A percentile compares a stretch with the other conserved stretches of the same genome.
Conservation (phyloP, 2,888 invertebrate genomes). For the Pantelozetes paolii region DNA sequence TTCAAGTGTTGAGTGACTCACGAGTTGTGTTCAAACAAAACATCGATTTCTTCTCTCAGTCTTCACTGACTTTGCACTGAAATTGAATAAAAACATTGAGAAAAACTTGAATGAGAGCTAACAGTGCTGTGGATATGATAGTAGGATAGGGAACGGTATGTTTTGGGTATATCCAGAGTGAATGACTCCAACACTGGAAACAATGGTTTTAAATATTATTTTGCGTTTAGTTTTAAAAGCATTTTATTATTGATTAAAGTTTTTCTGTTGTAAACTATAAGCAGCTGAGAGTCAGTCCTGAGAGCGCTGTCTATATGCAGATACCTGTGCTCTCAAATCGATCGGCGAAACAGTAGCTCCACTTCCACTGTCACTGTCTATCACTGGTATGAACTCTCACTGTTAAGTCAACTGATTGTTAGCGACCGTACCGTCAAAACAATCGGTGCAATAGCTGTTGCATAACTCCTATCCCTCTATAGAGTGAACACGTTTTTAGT, state of each 20-base stretch:
- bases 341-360: not conserved
- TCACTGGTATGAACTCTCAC: not conserved
- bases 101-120: not conserved
- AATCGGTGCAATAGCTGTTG: slow-evolving; percentile 29
- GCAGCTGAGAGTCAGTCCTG: not conserved
- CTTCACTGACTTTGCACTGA: not conserved
- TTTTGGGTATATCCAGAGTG: no score
- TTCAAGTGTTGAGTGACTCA: slow-evolving; percentile 11
- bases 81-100: not conserved
- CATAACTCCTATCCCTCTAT: slow-evolving; percentile 2
- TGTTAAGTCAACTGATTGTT: not conserved
- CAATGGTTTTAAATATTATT: no score
- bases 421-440: slow-evolving; percentile 19
- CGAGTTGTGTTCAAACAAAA: not conserved
- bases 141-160: no score
- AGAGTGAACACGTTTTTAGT: slow-evolving; percentile 19
- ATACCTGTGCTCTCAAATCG: not conserved
- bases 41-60: slow-evolving; percentile 15
- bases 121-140: no score
- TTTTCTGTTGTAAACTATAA: no score
- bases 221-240: no score
- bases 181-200: no score
- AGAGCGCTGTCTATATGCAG: not conserved
- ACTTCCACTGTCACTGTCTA: not conserved
- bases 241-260: no score